A percentile compares a stretch with the other conserved stretches of the same genome.
Conservation (phyloP, 2,888 invertebrate genomes). For the Penaeus monodon region DNA sequence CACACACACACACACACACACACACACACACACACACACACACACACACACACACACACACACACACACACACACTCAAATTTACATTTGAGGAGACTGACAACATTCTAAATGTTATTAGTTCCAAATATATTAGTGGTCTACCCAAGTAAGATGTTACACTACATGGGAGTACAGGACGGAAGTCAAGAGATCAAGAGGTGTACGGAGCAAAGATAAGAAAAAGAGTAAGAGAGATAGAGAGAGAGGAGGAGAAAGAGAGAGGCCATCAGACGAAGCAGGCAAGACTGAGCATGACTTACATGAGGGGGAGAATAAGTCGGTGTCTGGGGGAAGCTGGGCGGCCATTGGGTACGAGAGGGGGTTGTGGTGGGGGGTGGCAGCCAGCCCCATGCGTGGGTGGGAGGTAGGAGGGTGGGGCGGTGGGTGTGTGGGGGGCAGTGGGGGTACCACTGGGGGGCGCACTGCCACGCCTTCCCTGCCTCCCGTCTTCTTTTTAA, state of each 20-base stretch:
- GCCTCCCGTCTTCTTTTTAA: slow-evolving; percentile 62
- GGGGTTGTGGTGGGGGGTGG: slow-evolving; percentile 60
- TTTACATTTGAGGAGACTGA: too few species aligned
- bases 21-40: too few species aligned
- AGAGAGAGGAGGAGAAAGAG: slow-evolving; percentile 23
- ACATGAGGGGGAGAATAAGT: slow-evolving; percentile 72
- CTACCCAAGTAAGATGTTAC: too few species aligned
- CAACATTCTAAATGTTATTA: too few species aligned
- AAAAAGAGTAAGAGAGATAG: neutral
- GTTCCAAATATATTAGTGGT: too few species aligned
- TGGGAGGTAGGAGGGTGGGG: slow-evolving; percentile 62
- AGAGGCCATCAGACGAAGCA: slow-evolving; percentile 41
- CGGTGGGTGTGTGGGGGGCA: slow-evolving; percentile 55
- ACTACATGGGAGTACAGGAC: too few species aligned
- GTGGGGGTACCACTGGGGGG: slow-evolving; percentile 57
- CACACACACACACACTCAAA: too few species aligned
- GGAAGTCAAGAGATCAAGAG: too few species aligned
- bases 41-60: too few species aligned
- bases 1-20: too few species aligned
- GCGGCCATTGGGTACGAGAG: slow-evolving; percentile 62
- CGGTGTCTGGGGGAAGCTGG: slow-evolving; percentile 68
- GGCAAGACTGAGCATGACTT: slow-evolving; percentile 67
- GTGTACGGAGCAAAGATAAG: too few species aligned
- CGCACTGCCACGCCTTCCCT: slow-evolving; percentile 62
- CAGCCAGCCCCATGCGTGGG: slow-evolving; percentile 60